These are phyloP conservation scores for Rhinopithecus roxellana DNA, from an alignment of 2,113 vertebrate genomes.

Conservation along the genomic window DNA sequence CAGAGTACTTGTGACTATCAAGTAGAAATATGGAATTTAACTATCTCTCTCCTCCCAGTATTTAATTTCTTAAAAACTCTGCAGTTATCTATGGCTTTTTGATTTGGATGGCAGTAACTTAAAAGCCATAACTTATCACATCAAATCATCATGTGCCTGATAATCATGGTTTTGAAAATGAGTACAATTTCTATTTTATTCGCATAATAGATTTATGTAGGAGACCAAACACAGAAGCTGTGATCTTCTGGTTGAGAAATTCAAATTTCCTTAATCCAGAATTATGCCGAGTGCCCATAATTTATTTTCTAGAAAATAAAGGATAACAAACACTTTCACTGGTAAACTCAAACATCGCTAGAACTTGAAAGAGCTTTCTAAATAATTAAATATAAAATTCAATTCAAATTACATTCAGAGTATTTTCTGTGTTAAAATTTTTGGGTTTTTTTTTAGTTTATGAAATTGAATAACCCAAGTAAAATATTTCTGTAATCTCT, in stretches of 20 bases:
- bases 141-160: neutral
- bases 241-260: neutral
- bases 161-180: conserved; percentile 6
- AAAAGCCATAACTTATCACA: neutral
- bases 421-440: conserved; percentile 18
- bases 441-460: neutral
- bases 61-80: conserved; percentile 12
- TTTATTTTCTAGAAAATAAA: conserved; percentile 23
- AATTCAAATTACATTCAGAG: conserved; percentile 39
- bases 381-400: conserved; percentile 37
- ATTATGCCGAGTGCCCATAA: neutral
- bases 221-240: neutral
- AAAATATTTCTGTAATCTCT: conserved; percentile 40
- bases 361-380: neutral
- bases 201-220: neutral
- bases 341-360: neutral
- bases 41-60: neutral
- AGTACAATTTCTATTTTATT: neutral
- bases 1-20: neutral
- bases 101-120: conserved; percentile 19
- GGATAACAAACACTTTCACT: neutral
- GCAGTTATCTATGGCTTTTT: neutral
- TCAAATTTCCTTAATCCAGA: conserved; percentile 1
- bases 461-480: neutral
- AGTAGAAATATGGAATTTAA: conserved; percentile 22